Base-by-base conservation (phyloP, 2,888 invertebrate species). In the Oscheius sp. region DNA sequence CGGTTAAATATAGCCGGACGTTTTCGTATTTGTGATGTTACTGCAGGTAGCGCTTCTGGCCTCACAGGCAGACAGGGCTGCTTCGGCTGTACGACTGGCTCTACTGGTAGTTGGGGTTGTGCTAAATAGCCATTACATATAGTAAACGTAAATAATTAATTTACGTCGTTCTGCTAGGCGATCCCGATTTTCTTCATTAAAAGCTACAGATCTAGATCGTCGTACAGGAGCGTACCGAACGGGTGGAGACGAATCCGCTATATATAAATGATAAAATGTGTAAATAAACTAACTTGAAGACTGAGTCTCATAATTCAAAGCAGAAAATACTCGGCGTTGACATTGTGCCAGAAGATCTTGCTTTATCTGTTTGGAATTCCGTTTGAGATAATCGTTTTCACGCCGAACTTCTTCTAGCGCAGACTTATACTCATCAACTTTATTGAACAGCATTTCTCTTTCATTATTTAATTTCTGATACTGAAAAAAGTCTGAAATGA, bases 321-420 rank as follows among this genome's bases (percentile, higher is more conserved):
- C 66, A 29, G 25, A 25, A 49, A 66, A 66, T 6, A 66, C 66
- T 7, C 66, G 49, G 12, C 66, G 25, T 21, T 66, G 66, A 35
- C 52, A 49, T 35, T 52, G 66, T 7, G 66, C 49, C 7, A 66
- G 49, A 25, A 52, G 29, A 18, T 66, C 66, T 16, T 66, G 66
- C 21, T 52, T 66, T n/a, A 66, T 66, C 29, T 66, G 49, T 29
- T 66, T 66, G 7, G 49, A 49, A 66, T 66, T 66, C 29, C 29
- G 25, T 49, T 52, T 66, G 29, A 66, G 29, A 21, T 52, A 66
- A 35, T 66, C 66, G 35, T 66, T 66, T 49, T 66, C 66, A 16
- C 35, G 25, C 5, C 43, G 45, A 12, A 61, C n/a, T 2, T 61
- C 43, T 18, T 66, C 66, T 25, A 52, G 18, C n/a, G 46, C 18